Evolutionary conservation across 35 echinoderm and acorn worm species (phyloP).

Genomic region (Nesometra sesokonis): DNA sequence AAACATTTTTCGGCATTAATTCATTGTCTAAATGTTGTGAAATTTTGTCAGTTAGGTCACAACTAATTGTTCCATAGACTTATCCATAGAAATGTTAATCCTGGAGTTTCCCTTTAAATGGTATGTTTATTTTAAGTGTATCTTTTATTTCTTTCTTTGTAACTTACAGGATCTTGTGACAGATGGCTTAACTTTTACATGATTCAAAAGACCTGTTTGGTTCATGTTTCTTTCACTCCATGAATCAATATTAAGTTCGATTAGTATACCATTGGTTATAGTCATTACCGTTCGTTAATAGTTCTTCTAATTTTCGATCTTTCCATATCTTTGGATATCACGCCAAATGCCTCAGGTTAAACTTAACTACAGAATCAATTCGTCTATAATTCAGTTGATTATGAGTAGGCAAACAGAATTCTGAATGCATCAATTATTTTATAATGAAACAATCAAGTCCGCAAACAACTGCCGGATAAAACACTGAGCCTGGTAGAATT

Average conservation of each 20-base stretch:
- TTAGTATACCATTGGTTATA: neutral
- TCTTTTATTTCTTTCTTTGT: too few relatives aligned
- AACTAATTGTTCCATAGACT: too few relatives aligned
- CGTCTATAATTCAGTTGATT: neutral
- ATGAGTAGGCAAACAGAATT: neutral
- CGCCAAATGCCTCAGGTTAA: neutral
- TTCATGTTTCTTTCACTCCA: too few relatives aligned
- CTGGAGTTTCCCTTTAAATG: too few relatives aligned
- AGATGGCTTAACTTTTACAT: too few relatives aligned
- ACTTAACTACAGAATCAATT: neutral
- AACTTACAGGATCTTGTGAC: too few relatives aligned
- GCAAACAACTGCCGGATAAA: neutral
- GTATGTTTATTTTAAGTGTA: too few relatives aligned
- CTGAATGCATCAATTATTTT: neutral
- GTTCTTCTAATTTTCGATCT: neutral
- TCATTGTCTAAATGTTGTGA: too few relatives aligned
- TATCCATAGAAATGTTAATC: too few relatives aligned
- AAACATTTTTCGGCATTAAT: too few relatives aligned
- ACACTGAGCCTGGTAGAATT: neutral
- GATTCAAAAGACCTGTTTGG: too few relatives aligned
- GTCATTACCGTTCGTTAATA: neutral
- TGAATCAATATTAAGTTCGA: neutral
- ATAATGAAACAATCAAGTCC: neutral
- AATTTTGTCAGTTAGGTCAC: too few relatives aligned
- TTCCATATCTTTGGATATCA: neutral